Percentiles rank a stretch among this genome's conserved stretches.
Conservation (phyloP, 1,140 invertebrate genomes). For the Ceratina japonica region DNA sequence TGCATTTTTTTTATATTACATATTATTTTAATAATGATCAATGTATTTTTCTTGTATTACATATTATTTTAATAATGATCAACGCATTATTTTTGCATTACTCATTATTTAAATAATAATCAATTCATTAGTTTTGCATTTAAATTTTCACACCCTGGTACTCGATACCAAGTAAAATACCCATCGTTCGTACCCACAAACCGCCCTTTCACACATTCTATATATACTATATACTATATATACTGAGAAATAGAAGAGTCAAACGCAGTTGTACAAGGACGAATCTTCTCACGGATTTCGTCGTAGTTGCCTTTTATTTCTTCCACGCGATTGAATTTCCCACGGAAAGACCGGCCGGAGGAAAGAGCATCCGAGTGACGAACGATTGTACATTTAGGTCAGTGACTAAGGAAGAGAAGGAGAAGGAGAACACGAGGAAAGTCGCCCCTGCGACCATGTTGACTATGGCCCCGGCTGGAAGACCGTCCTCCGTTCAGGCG, state of each 20-base stretch:
- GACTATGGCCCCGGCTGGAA: slow-evolving; percentile 71
- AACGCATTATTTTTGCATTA: no score
- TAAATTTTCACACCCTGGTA: no score
- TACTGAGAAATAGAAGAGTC: slow-evolving; percentile 2
- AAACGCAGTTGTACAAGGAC: slow-evolving; percentile 29
- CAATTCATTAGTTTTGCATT: no score
- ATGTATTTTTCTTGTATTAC: no score
- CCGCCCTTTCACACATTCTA: not conserved
- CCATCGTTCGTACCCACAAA: not conserved
- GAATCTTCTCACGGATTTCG: slow-evolving; percentile 41
- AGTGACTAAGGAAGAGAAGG: slow-evolving; percentile 92
- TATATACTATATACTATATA: no score
- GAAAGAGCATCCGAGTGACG: slow-evolving; percentile 7
- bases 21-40: no score
- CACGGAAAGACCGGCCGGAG: not conserved
- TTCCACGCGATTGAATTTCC: slow-evolving; percentile 39
- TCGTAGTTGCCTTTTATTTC: slow-evolving; percentile 67
- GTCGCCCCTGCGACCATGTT: slow-evolving; percentile 72
- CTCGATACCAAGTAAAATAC: no score
- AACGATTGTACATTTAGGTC: slow-evolving; percentile 79
- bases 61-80: no score
- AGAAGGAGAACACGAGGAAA: slow-evolving; percentile 91
- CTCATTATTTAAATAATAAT: no score
- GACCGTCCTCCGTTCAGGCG: slow-evolving; percentile 76
- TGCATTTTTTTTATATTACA: no score